phyloP scores from a whole-genome alignment of 2,113 vertebrate species.

The Morone saxatilis region DNA sequence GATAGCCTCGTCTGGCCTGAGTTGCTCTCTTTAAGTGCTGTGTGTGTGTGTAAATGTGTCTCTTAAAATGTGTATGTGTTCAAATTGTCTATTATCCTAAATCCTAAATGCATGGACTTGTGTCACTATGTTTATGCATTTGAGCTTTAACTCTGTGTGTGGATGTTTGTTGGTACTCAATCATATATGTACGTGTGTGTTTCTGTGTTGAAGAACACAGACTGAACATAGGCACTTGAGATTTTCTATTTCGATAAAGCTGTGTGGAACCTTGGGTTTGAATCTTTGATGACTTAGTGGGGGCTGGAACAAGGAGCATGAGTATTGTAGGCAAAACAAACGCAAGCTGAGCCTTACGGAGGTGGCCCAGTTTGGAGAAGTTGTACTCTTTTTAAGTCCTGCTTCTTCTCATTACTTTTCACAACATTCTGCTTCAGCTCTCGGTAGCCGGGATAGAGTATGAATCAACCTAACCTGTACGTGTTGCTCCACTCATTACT shows the following conservation, averaged over 20 bases:
- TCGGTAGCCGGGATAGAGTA: background rate
- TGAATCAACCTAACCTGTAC: background rate
- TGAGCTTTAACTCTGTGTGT: background rate
- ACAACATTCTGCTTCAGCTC: slow-evolving; percentile 4
- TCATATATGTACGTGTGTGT: slow-evolving; percentile 2
- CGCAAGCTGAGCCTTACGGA: slow-evolving; percentile 37
- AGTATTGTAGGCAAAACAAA: slow-evolving; percentile 54
- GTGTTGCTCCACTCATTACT: slow-evolving; percentile 26
- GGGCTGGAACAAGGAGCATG: slow-evolving; percentile 21
- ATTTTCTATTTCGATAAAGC: slow-evolving; percentile 62
- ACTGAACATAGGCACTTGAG: slow-evolving; percentile 62
- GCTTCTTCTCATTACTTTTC: slow-evolving; percentile 21
- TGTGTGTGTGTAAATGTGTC: slow-evolving; percentile 1
- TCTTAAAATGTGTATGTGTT: slow-evolving; percentile 13
- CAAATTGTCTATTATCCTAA: slow-evolving; percentile 8
- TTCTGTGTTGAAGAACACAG: slow-evolving; percentile 42
- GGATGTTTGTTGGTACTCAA: background rate
- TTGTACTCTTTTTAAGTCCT: slow-evolving; percentile 44
- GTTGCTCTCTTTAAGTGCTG: slow-evolving; percentile 65
- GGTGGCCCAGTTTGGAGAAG: slow-evolving; percentile 59
- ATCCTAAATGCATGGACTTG: background rate
- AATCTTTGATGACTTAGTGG: slow-evolving; percentile 60
- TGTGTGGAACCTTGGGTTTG: slow-evolving; percentile 71
- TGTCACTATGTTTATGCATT: background rate
- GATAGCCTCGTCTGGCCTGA: slow-evolving; percentile 65